Percentiles rank a stretch among this genome's conserved stretches.
phyloP scores from a whole-genome alignment of 2,888 invertebrate genomes.

The Gasteruption jaculator region DNA sequence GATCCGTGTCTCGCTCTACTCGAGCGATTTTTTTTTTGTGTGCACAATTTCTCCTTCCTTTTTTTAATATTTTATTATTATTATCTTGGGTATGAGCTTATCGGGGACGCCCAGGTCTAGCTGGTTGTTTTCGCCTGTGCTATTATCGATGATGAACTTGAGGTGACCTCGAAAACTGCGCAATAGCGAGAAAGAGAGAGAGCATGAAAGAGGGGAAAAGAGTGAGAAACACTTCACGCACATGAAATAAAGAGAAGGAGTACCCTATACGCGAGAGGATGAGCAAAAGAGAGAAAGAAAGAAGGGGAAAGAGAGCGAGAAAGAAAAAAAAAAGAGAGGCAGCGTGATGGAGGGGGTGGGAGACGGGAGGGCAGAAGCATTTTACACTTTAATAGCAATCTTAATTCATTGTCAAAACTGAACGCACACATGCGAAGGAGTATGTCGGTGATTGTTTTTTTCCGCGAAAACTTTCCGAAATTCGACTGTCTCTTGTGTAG shows the following conservation, averaged over 20 bases:
- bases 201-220: constrained; percentile 14
- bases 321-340: constrained; percentile 11
- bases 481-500: no score
- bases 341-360: constrained; percentile 7
- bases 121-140: constrained; percentile 45
- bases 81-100: constrained; percentile 38
- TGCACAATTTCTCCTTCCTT: no score
- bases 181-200: constrained; percentile 29
- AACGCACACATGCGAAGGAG: no score
- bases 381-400: constrained; percentile 31
- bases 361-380: constrained; percentile 15
- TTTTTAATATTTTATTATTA: no score
- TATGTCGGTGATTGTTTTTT: no score
- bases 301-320: no score
- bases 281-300: neutral
- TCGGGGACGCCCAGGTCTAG: constrained; percentile 45
- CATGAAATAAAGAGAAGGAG: constrained; percentile 10
- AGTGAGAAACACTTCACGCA: no score
- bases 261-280: no score
- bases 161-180: constrained; percentile 46
- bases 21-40: no score
- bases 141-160: constrained; percentile 51
- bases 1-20: no score
- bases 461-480: constrained; percentile 20
- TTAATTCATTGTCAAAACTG: no score